Percentiles rank a stretch among this genome's conserved stretches.
Evolutionary conservation across 2,113 vertebrate genomes (phyloP).

Genomic region (Sander vitreus): DNA sequence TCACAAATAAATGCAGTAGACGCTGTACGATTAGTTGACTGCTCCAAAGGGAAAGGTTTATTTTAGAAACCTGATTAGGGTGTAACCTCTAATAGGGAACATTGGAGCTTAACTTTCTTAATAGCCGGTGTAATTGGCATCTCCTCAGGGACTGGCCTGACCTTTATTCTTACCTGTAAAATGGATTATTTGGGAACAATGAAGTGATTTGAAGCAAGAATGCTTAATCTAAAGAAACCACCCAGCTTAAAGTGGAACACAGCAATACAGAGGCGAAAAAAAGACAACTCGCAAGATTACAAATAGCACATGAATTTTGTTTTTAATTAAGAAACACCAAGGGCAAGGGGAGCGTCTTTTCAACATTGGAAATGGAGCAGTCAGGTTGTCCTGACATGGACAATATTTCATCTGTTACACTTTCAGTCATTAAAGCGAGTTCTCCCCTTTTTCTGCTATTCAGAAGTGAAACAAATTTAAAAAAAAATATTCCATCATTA

Average conservation of each 20-base stretch:
- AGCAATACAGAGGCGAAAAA: neutral
- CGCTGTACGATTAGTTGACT: slow-evolving; percentile 10
- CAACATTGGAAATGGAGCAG: slow-evolving; percentile 61
- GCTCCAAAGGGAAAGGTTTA: slow-evolving; percentile 2
- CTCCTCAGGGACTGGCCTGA: neutral
- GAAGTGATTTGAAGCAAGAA: slow-evolving; percentile 4
- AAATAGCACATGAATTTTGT: slow-evolving; percentile 83
- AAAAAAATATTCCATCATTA: slow-evolving; percentile 30
- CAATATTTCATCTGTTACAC: slow-evolving; percentile 51
- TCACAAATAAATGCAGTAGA: neutral
- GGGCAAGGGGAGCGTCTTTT: slow-evolving; percentile 54
- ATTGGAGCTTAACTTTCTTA: slow-evolving; percentile 18
- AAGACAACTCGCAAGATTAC: slow-evolving; percentile 64
- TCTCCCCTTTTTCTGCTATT: slow-evolving; percentile 31
- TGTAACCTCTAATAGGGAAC: slow-evolving; percentile 15
- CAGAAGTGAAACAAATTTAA: slow-evolving; percentile 42
- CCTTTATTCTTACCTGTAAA: slow-evolving; percentile 13
- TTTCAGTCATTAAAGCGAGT: slow-evolving; percentile 42
- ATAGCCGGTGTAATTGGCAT: neutral
- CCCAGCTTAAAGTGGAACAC: neutral
- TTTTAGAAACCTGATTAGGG: slow-evolving; percentile 34
- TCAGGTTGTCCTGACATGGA: slow-evolving; percentile 52
- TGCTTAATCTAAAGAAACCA: neutral
- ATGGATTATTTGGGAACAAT: slow-evolving; percentile 30
- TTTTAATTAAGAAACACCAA: slow-evolving; percentile 84